Conservation (phyloP, 2,113 vertebrate species). For the Antechinus flavipes region DNA sequence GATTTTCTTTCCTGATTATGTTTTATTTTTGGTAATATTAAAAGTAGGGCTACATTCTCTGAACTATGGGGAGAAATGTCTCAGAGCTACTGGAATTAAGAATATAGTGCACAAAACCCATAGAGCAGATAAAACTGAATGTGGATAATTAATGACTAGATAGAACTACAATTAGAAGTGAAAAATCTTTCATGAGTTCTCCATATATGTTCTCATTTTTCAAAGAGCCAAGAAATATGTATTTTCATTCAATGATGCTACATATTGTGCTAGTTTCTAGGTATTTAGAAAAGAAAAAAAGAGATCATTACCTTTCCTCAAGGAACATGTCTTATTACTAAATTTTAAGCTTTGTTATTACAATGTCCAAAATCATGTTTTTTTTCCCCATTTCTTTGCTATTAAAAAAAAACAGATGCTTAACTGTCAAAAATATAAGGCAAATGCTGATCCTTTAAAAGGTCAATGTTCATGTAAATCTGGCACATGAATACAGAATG, state of each 20-base stretch:
- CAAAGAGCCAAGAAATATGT: background rate
- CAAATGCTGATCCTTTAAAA: slow-evolving; percentile 42
- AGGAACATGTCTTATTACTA: background rate
- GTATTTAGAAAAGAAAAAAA: background rate
- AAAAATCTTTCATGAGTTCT: background rate
- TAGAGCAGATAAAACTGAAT: background rate
- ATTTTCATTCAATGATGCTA: background rate
- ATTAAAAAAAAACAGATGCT: background rate
- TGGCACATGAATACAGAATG: background rate
- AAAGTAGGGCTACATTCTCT: background rate
- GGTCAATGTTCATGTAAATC: slow-evolving; percentile 20
- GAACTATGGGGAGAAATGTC: slow-evolving; percentile 17
- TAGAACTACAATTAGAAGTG: background rate
- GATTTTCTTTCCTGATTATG: slow-evolving; percentile 41
- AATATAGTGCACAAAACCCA: background rate
- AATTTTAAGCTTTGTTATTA: slow-evolving; percentile 14
- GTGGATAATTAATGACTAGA: background rate
- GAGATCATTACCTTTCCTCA: background rate
- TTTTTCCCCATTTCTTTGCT: slow-evolving; percentile 15
- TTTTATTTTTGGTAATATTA: slow-evolving; percentile 1
- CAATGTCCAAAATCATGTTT: slow-evolving; percentile 1
- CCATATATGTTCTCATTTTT: background rate
- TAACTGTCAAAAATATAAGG: slow-evolving; percentile 19
- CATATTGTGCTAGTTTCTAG: background rate
- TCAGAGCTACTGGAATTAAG: background rate